Conservation (phyloP, 2,797 vertebrate species). For the Hyperoplus lanceolatus region DNA sequence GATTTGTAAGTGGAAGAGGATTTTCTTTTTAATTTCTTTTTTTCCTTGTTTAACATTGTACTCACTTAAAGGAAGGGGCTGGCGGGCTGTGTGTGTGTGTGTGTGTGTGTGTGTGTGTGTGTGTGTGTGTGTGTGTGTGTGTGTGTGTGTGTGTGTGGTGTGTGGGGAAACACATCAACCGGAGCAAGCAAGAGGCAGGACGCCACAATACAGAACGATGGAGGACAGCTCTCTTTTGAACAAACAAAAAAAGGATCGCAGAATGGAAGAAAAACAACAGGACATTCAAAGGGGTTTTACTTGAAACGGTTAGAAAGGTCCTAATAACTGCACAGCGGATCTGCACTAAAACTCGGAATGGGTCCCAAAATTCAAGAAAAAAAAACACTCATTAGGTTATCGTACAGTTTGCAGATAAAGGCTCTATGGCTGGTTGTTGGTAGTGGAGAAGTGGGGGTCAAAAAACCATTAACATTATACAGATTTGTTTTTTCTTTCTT, state of each 20-base stretch:
- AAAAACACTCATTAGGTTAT: conserved; percentile 77
- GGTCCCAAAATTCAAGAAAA: conserved; percentile 67
- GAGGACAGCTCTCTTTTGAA: conserved; percentile 70
- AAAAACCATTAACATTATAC: conserved; percentile 66
- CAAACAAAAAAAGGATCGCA: conserved; percentile 59
- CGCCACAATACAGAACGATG: conserved; percentile 77
- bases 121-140: conserved; percentile 6
- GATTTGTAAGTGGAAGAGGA: conserved; percentile 76
- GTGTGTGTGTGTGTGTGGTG: conserved; percentile 5
- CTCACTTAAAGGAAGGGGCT: conserved; percentile 62
- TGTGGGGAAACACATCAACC: conserved; percentile 62
- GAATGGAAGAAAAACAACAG: conserved; percentile 50
- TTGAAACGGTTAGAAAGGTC: conserved; percentile 77
- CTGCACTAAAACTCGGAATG: conserved; percentile 75
- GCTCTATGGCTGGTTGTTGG: conserved; percentile 54
- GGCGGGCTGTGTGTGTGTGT: conserved; percentile 13
- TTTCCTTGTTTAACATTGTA: conserved; percentile 74
- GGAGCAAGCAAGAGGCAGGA: conserved; percentile 82
- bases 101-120: conserved; percentile 11
- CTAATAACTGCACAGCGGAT: conserved; percentile 68
- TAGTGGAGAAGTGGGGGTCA: background rate
- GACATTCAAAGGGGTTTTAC: conserved; percentile 72
- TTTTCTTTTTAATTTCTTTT: conserved; percentile 74
- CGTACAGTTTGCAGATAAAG: conserved; percentile 63
- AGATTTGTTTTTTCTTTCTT: conserved; percentile 64